Percentiles rank a stretch among this genome's conserved stretches.
Conservation (phyloP, 1,140 invertebrate genomes). For the Ptiloglossa arizonensis region DNA sequence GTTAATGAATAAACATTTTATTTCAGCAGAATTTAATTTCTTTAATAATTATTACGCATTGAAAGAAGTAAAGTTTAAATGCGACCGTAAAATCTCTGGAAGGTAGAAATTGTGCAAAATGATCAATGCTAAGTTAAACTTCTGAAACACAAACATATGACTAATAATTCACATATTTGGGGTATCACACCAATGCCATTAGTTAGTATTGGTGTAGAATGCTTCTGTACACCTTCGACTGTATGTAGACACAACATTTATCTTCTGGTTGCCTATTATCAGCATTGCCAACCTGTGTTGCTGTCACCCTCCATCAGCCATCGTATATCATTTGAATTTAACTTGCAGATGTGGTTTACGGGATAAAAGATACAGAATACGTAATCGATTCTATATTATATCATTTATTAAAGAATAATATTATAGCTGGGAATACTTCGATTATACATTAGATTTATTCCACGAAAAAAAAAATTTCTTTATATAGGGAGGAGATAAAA, state of each 20-base stretch:
- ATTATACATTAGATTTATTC: no score
- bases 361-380: not conserved
- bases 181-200: not conserved
- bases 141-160: not conserved
- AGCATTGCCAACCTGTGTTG: not conserved
- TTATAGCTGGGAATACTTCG: no score
- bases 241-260: conserved; percentile 7
- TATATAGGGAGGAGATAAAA: no score
- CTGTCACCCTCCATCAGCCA: not conserved
- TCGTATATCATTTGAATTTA: not conserved
- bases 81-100: not conserved
- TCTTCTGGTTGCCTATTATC: conserved; percentile 11
- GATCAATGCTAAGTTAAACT: not conserved
- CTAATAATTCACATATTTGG: conserved; percentile 12
- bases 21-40: not conserved
- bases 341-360: not conserved
- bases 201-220: not conserved
- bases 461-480: no score
- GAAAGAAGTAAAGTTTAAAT: not conserved
- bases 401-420: no score
- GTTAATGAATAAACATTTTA: not conserved
- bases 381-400: no score
- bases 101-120: no score
- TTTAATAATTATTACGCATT: not conserved
- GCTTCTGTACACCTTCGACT: not conserved